A percentile compares a stretch with the other conserved stretches of the same genome.
Conservation (phyloP, 2,113 vertebrate species). For the Chaetops frenatus region DNA sequence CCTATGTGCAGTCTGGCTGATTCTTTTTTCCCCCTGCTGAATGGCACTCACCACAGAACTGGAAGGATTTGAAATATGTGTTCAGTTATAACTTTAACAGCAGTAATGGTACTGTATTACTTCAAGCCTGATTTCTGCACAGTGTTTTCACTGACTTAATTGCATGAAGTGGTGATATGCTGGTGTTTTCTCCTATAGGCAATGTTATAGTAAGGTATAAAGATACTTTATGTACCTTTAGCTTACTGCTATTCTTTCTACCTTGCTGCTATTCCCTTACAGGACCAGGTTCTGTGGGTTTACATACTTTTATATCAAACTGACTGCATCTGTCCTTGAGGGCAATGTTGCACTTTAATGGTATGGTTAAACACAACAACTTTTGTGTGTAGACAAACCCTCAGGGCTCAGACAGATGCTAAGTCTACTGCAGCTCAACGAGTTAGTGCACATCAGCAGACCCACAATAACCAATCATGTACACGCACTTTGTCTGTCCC, state of each 20-base stretch:
- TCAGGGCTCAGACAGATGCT: background rate
- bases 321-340: background rate
- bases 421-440: background rate
- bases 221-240: background rate
- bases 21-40: background rate
- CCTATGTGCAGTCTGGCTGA: background rate
- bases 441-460: conserved; percentile 5
- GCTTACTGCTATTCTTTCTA: background rate
- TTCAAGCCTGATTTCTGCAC: background rate
- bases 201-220: background rate
- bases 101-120: background rate
- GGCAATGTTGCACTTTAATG: background rate
- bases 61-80: background rate
- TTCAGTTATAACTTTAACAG: background rate
- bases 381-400: background rate
- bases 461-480: background rate
- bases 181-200: background rate
- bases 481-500: background rate
- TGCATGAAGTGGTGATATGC: background rate
- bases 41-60: background rate
- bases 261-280: background rate
- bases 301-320: background rate
- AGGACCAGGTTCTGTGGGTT: background rate
- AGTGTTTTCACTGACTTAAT: background rate
- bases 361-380: background rate